phyloP scores from a whole-genome alignment of 2,888 invertebrate species.

The Tipula helvola region DNA sequence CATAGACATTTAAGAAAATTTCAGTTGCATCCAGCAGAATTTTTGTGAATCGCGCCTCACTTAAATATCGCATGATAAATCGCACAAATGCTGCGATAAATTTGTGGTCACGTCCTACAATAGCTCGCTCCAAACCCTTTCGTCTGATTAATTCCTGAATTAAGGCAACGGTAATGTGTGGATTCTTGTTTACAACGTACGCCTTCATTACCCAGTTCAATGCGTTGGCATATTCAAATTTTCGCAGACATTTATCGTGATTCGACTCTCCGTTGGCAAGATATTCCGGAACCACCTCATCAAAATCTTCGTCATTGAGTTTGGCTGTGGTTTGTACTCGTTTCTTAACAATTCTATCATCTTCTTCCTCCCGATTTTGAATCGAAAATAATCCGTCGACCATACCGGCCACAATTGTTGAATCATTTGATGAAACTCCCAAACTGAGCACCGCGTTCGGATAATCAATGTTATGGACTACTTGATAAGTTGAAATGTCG shows the following conservation, averaged over 20 bases:
- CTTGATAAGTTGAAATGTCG: conserved; percentile 73
- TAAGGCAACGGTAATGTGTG: conserved; percentile 66
- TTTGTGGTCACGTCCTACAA: conserved; percentile 57
- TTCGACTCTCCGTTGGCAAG: conserved; percentile 36
- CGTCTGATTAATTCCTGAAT: conserved; percentile 80
- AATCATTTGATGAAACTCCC: conserved; percentile 62
- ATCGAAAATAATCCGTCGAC: conserved; percentile 85
- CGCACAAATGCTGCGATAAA: conserved; percentile 52
- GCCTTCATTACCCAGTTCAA: conserved; percentile 54
- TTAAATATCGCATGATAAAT: conserved; percentile 63
- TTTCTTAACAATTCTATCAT: conserved; percentile 20
- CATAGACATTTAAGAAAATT: conserved; percentile 63
- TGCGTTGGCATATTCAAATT: conserved; percentile 73
- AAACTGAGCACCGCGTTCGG: conserved; percentile 84
- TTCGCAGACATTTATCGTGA: conserved; percentile 59
- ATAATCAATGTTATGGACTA: conserved; percentile 78
- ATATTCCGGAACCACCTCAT: conserved; percentile 20
- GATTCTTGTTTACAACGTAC: conserved; percentile 47
- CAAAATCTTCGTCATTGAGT: conserved; percentile 29
- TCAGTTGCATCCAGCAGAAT: conserved; percentile 62
- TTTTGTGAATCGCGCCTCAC: conserved; percentile 60
- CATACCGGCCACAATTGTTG: conserved; percentile 82
- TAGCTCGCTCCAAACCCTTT: conserved; percentile 60
- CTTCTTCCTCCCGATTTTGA: conserved; percentile 56
- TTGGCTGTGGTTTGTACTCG: conserved; percentile 40